Percentiles rank a stretch among this genome's conserved stretches.
Evolutionary conservation across 2,888 invertebrate species (phyloP).

Genomic region (Xanthorhoe spadicearia): DNA sequence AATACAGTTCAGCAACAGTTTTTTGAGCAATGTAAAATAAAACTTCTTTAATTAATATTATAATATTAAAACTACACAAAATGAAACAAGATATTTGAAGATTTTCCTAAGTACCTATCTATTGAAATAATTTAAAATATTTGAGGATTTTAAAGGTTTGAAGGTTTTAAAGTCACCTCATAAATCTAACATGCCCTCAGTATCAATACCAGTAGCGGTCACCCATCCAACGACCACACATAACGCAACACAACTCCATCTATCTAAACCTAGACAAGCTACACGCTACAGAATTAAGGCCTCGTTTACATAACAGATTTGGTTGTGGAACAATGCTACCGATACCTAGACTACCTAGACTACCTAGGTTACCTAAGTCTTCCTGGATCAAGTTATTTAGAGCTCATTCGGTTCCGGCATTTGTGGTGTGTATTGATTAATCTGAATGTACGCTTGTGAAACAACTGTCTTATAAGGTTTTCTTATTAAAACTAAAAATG

Average conservation of each 20-base stretch:
- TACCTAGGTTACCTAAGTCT: conserved; percentile 16
- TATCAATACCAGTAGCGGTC: background rate
- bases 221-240: background rate
- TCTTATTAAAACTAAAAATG: too few species aligned
- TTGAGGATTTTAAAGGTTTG: too few species aligned
- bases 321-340: conserved; percentile 20
- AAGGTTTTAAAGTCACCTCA: too few species aligned
- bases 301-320: conserved; percentile 21
- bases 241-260: too few species aligned
- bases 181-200: background rate
- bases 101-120: too few species aligned
- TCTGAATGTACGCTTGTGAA: conserved; percentile 6
- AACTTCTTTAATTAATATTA: too few species aligned
- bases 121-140: too few species aligned
- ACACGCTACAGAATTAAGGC: background rate
- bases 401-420: conserved; percentile 23
- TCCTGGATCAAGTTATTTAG: conserved; percentile 29
- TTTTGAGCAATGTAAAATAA: too few species aligned
- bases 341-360: conserved; percentile 14
- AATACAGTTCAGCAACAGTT: too few species aligned
- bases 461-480: background rate
- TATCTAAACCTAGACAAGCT: background rate
- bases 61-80: too few species aligned
- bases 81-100: too few species aligned
- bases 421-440: conserved; percentile 24